Base-by-base conservation (phyloP, 2,797 vertebrate species). In the Sebastes vulpes region DNA sequence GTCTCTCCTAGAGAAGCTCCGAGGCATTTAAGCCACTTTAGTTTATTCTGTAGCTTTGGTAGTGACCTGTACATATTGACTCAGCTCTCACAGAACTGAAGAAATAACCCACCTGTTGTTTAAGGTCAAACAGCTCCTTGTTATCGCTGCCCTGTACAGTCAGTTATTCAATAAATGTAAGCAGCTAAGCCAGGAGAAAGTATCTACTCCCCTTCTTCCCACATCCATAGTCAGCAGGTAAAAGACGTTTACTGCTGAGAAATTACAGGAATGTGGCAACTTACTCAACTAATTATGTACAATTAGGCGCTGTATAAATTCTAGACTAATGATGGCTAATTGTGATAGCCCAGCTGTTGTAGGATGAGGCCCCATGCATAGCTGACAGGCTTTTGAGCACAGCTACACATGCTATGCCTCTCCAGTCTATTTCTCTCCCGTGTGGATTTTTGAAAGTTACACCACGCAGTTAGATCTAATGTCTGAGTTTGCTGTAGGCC, bases 261-360 rank as follows among this genome's bases (percentile, higher is more conserved):
- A 84, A 72, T 73, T n/a, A 32, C 73, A 90, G 86, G 78, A 89
- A 88, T 75, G 76, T 83, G 83, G 73, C 75, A 81, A 74, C 71
- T 66, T 79, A 69, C 81, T 86, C 71, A 74, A 53, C 69, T 93
- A 87, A 94, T 92, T 87, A 89, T 85, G 75, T 75, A 54, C 83
- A 87, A 90, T 94, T 92, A 92, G 66, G 48, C 25, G 50, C 68
- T 88, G 81, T 88, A 63, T 91, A 87, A 88, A 94, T 89, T 86
- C 70, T 65, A 32, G 48, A 74, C 71, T 92, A 90, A 90, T 89
- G 81, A 79, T 20, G 25, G 59, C 64, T 91, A 76, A 92, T 93
- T 88, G 85, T 80, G 58, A 79, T 52, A 65, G 32, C 60, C 50
- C 79, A 86, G 79, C 82, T 90, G 77, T 75, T 78, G 75, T 31